phyloP scores from a whole-genome alignment of 2,797 vertebrate genomes.

The Sebastes steindachneri region DNA sequence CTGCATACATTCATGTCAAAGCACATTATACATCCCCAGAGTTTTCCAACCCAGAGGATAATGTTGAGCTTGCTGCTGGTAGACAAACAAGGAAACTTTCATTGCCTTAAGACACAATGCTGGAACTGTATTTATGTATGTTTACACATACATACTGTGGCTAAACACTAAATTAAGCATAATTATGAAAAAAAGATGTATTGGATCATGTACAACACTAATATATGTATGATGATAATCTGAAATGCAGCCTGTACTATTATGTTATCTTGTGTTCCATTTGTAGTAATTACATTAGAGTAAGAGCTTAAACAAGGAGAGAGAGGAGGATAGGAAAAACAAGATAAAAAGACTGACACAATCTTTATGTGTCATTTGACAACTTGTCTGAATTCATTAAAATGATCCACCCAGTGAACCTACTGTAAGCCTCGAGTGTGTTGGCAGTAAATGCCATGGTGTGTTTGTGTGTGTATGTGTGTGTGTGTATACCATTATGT shows the following conservation, averaged over 20 bases:
- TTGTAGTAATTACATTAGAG: background rate
- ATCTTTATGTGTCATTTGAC: background rate
- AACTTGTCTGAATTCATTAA: slow-evolving; percentile 11
- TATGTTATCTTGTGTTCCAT: background rate
- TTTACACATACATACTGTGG: background rate
- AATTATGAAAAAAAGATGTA: background rate
- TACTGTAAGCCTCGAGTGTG: background rate
- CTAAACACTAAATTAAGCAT: background rate
- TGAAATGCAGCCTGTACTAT: background rate
- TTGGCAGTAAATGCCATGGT: background rate
- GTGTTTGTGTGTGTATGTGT: background rate
- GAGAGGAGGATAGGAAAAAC: background rate
- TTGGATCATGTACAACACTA: background rate
- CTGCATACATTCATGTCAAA: slow-evolving; percentile 10
- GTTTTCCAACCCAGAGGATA: background rate
- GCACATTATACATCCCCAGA: background rate
- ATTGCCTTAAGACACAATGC: background rate
- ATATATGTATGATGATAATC: background rate
- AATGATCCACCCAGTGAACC: background rate
- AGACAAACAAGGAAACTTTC: background rate
- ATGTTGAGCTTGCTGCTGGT: background rate
- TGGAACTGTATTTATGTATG: background rate
- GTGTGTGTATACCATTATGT: background rate
- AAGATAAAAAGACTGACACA: background rate
- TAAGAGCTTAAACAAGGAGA: background rate